Base-by-base conservation (phyloP, 2,888 invertebrate genomes). In the Pimpla rufipes region DNA sequence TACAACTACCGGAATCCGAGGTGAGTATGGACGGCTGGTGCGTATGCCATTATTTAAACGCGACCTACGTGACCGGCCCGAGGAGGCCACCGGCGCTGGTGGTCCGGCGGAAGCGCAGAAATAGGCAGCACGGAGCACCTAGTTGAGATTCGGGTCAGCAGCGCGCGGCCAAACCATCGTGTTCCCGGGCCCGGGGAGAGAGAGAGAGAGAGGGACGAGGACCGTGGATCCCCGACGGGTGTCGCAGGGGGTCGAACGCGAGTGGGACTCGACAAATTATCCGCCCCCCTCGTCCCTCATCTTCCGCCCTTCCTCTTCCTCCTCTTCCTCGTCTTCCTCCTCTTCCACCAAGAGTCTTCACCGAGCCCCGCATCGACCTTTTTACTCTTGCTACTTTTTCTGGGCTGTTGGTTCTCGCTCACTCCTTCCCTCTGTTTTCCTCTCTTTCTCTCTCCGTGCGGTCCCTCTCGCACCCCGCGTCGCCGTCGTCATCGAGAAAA, bases 61-160 rank as follows among this genome's bases (percentile, higher is more conserved):
- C 47, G 62, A 62, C 18, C 35, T 77, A 83, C 83, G 83, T 83
- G 83, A 80, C 73, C 71, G 59, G 66, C n/a, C 67, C 67, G 10
- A 7, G 21, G 64, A 42, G 23, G 64, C 11, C 37, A 23, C 70
- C 29, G 11, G 29, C n/a, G 29, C 35, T 13, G 57, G 57, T 68
- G 67, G 80, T 59, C 55, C 57, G 62, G 71, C 67, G 62, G 83
- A 86, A 83, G 87, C 87, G 84, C 85, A 86, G 86, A 88, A 87
- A 79, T 81, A 83, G 88, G 81, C 88, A 82, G 81, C 88, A 82
- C 76, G 78, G 86, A 88, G n/a, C 85, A 87, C 83, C 90, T 92
- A 90, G 87, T 92, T 91, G 87, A 88, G 89, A 92, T 92, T 92
- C 92, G 91, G 90, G 89, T 92, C 92, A 91, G 91, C 89, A 76